Conservation (phyloP, 2,888 invertebrate species). For the Dermolepida albohirtum region DNA sequence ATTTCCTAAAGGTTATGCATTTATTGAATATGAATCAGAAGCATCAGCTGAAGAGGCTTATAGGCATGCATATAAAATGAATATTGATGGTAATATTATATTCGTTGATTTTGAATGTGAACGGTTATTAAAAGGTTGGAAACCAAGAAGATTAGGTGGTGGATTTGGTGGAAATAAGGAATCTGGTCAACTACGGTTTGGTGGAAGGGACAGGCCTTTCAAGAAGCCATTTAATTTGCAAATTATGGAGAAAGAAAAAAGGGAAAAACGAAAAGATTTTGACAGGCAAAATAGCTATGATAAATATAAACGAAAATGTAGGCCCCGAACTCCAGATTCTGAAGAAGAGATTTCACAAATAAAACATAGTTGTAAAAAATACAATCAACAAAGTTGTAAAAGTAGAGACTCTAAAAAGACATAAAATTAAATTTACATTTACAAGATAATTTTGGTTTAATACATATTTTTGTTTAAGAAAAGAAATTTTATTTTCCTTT, state of each 20-base stretch:
- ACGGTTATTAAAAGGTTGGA: slow-evolving; percentile 80
- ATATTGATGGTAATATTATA: slow-evolving; percentile 76
- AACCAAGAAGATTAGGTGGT: slow-evolving; percentile 86
- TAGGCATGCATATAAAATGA: slow-evolving; percentile 69
- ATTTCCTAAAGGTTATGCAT: slow-evolving; percentile 84
- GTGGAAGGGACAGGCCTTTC: slow-evolving; percentile 83
- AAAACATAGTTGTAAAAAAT: background rate
- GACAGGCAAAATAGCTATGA: slow-evolving; percentile 7
- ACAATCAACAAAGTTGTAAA: slow-evolving; percentile 1
- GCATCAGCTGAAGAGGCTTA: slow-evolving; percentile 73
- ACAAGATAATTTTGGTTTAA: no score
- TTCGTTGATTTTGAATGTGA: slow-evolving; percentile 84
- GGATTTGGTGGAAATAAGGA: slow-evolving; percentile 89
- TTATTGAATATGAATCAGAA: slow-evolving; percentile 81
- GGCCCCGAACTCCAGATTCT: slow-evolving; percentile 27
- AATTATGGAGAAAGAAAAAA: slow-evolving; percentile 52
- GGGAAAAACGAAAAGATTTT: slow-evolving; percentile 3
- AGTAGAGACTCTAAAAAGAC: slow-evolving; percentile 28
- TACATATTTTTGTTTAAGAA: no score
- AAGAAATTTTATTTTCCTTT: no score
- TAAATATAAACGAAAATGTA: slow-evolving; percentile 10
- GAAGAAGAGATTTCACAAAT: slow-evolving; percentile 16
- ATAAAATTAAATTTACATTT: slow-evolving; percentile 24
- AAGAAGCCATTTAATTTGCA: slow-evolving; percentile 70
- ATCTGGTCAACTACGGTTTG: slow-evolving; percentile 89